A percentile compares a stretch with the other conserved stretches of the same genome.
Evolutionary conservation across 1,140 invertebrate species (phyloP).

Genomic region (Tetragnatha versicolor): DNA sequence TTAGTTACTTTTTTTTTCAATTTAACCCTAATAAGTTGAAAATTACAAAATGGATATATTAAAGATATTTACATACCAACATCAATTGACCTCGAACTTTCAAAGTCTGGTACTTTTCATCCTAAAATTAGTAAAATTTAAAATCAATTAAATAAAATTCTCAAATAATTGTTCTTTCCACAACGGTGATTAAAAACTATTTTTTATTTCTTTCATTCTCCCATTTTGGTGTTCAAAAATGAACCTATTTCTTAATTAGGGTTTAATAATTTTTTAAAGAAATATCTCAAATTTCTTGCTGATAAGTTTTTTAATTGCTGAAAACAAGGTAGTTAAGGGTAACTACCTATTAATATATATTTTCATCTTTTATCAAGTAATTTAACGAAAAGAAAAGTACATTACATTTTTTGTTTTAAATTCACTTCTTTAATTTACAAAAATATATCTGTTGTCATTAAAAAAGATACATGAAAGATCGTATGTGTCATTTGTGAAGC

Average conservation of each 20-base stretch:
- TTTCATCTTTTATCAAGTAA: too few species aligned
- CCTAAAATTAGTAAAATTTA: background rate
- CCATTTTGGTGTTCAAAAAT: background rate
- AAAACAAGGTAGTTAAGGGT: too few species aligned
- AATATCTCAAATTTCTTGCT: background rate
- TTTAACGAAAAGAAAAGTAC: too few species aligned
- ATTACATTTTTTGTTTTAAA: too few species aligned
- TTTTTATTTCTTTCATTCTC: too few species aligned
- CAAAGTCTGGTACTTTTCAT: conserved; percentile 3
- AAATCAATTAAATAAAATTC: background rate
- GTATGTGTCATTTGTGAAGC: background rate
- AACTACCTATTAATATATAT: too few species aligned
- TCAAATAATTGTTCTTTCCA: background rate
- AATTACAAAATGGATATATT: background rate
- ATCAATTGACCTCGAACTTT: background rate
- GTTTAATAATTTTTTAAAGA: background rate
- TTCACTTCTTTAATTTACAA: too few species aligned
- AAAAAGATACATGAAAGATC: background rate
- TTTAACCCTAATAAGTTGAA: background rate
- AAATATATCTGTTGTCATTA: too few species aligned
- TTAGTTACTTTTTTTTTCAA: background rate
- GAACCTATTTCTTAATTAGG: background rate
- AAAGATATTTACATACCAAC: background rate
- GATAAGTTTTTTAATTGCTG: too few species aligned
- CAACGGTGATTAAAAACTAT: background rate